Evolutionary conservation across 2,113 vertebrate species (phyloP), one percentile per base, ranked within the genome.

Genomic region (Sigmodon hispidus): DNA sequence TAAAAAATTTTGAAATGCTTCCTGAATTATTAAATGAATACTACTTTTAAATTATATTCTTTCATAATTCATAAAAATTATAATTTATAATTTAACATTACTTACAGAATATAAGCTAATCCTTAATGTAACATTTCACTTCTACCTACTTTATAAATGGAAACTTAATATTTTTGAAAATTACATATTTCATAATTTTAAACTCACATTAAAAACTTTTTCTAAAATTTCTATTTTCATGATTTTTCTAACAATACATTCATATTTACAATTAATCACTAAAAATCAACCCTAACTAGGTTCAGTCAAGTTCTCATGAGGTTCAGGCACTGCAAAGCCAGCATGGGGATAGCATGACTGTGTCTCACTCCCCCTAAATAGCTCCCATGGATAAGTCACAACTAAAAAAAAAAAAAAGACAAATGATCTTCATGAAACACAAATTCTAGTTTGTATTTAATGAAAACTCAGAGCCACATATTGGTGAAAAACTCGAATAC

Each of bases 1-100:
- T n/a, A n/a, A 84, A 92, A 87, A 92, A 81, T 36, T 72, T 29
- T 89, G 24, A 93, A 89, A 86, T 79, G 50, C 19, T 91, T 96
- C 95, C 24, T 59, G 2, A 95, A 96, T 57, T 70, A 94, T 29
- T 43, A 94, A 70, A 48, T 67, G 12, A 94, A 63, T 86, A 87
- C 0, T 2, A 59, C 77, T 89, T 85, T 83, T 48, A 72, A 67
- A 72, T 2, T 36, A 1, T 59, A 89, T 73, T 92, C 61, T 59
- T 40, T 19, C 31, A 34, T 69, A 85, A 72, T 77, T 69, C 83
- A 76, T 93, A 11, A 19, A 93, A 94, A 84, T 36, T 86, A 57
- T 34, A 61, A 79, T 70, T 70, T 89, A 84, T 85, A 12, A 5
- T 80, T 90, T 9, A 3, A 94, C 79, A 77, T 52, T 70, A 73